phyloP scores from a whole-genome alignment of 2,113 vertebrate species.

The Oryctolagus cuniculus region DNA sequence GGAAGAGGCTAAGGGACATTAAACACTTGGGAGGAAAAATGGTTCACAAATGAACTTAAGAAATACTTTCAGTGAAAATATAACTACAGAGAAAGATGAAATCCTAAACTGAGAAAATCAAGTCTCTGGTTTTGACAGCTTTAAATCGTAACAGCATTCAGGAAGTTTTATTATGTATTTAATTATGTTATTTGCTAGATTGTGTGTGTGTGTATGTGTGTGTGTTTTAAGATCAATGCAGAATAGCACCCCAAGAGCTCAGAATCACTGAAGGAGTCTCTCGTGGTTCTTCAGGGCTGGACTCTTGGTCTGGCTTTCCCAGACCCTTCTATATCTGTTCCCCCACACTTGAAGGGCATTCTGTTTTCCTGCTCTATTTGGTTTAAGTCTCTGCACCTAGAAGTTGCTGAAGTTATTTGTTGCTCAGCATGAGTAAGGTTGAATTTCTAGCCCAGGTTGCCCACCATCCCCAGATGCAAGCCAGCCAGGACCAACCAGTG shows the following conservation, averaged over 20 bases:
- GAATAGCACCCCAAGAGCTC: neutral
- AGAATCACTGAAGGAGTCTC: neutral
- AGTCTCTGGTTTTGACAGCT: neutral
- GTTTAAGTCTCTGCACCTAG: slow-evolving; percentile 11
- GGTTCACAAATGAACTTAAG: neutral
- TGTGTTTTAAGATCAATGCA: neutral
- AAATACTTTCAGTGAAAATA: neutral
- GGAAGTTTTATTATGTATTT: neutral
- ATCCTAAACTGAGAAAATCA: slow-evolving; percentile 3
- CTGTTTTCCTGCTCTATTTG: neutral
- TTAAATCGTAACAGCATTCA: neutral
- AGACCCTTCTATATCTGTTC: neutral
- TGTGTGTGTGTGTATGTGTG: neutral
- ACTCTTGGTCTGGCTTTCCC: neutral
- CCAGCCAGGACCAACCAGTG: neutral
- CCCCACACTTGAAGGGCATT: neutral
- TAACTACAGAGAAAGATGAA: neutral
- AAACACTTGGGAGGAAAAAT: neutral
- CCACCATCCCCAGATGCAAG: slow-evolving; percentile 23
- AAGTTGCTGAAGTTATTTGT: slow-evolving; percentile 19
- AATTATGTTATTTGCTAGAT: neutral
- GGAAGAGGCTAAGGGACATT: neutral
- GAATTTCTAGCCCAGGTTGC: slow-evolving; percentile 52
- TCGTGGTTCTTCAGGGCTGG: neutral
- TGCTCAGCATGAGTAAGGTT: slow-evolving; percentile 37